Conservation (phyloP, 2,888 invertebrate genomes). For the Xanthorhoe spadicearia region DNA sequence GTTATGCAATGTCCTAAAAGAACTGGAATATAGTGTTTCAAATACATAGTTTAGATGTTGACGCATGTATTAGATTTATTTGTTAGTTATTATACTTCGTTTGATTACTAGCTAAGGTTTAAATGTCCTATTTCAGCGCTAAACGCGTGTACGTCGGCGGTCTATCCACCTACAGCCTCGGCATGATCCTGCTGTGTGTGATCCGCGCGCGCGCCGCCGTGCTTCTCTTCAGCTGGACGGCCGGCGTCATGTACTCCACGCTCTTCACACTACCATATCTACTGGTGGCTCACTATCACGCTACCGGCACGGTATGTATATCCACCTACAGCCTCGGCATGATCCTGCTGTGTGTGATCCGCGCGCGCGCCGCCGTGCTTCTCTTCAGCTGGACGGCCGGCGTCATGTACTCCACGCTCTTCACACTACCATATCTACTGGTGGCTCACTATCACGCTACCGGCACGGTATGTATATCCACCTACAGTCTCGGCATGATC, state of each 20-base stretch:
- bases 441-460: constrained; percentile 97
- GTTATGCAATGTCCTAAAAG: constrained; percentile 19
- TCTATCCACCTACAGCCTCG: constrained; percentile 93
- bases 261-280: constrained; percentile 98
- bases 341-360: constrained; percentile 92
- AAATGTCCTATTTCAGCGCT: constrained; percentile 86
- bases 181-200: constrained; percentile 94
- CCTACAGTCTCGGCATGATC: constrained; percentile 84
- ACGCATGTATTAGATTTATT: too few relatives aligned
- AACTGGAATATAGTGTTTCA: too few relatives aligned
- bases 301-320: constrained; percentile 86
- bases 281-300: constrained; percentile 96
- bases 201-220: constrained; percentile 91
- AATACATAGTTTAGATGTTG: too few relatives aligned
- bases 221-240: constrained; percentile 95
- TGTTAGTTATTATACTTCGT: too few relatives aligned
- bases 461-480: constrained; percentile 75
- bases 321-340: constrained; percentile 70
- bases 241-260: constrained; percentile 98
- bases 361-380: constrained; percentile 91
- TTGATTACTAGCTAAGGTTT: not conserved
- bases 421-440: constrained; percentile 98
- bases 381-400: constrained; percentile 97
- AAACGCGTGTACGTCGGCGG: constrained; percentile 95
- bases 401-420: constrained; percentile 98